phyloP scores from a whole-genome alignment of 1,140 invertebrate species.

The Hyles euphorbiae region DNA sequence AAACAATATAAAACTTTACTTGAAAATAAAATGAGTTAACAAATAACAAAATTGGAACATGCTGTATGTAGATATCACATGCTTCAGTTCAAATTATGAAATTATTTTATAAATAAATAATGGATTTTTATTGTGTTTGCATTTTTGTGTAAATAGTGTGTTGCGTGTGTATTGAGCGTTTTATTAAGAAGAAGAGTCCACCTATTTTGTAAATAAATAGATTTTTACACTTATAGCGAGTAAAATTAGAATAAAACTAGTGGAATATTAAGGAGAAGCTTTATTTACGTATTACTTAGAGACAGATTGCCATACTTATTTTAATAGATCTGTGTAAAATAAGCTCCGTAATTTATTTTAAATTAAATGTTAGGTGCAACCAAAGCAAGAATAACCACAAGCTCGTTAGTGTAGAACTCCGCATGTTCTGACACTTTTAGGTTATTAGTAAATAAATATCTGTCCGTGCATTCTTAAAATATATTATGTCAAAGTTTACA shows the following conservation, averaged over 20 bases:
- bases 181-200: slow-evolving; percentile 71
- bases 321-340: slow-evolving; percentile 23
- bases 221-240: slow-evolving; percentile 64
- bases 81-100: too few relatives aligned
- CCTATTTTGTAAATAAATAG: slow-evolving; percentile 74
- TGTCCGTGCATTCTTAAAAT: not conserved
- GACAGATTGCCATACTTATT: slow-evolving; percentile 58
- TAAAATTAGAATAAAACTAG: slow-evolving; percentile 31
- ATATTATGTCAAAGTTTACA: slow-evolving; percentile 3
- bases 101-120: too few relatives aligned
- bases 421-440: not conserved
- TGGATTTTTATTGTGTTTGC: not conserved
- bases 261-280: slow-evolving; percentile 50
- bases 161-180: slow-evolving; percentile 64
- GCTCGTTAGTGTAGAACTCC: not conserved
- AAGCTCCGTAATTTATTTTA: slow-evolving; percentile 7
- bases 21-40: too few relatives aligned
- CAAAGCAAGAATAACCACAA: slow-evolving; percentile 6
- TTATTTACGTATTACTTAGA: slow-evolving; percentile 52
- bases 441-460: too few relatives aligned
- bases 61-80: too few relatives aligned
- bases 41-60: too few relatives aligned
- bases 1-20: too few relatives aligned
- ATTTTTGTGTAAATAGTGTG: slow-evolving; percentile 36
- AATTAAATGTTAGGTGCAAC: slow-evolving; percentile 9